A percentile compares a stretch with the other conserved stretches of the same genome.
phyloP scores from a whole-genome alignment of 2,888 invertebrate genomes.

The Melipona bicolor region DNA sequence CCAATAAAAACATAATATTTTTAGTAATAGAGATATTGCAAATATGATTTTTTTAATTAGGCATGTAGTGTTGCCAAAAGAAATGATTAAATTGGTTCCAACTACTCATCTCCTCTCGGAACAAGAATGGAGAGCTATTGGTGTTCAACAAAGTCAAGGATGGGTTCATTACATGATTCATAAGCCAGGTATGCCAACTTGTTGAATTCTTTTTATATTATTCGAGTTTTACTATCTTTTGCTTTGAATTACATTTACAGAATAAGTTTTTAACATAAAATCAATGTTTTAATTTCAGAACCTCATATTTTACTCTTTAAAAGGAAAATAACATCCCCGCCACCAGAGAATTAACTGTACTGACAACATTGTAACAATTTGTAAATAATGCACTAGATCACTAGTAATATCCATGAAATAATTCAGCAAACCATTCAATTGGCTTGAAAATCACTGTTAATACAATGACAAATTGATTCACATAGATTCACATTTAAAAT shows the following conservation, averaged over 20 bases:
- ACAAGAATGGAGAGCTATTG: conserved; percentile 96
- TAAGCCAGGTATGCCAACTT: conserved; percentile 90
- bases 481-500: background rate
- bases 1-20: background rate
- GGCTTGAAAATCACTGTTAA: background rate
- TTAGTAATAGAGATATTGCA: background rate
- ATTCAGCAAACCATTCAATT: conserved; percentile 35
- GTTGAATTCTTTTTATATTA: conserved; percentile 3
- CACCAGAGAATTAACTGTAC: conserved; percentile 74
- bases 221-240: background rate
- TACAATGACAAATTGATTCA: background rate
- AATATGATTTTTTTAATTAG: conserved; percentile 85
- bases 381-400: conserved; percentile 69
- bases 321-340: conserved; percentile 88
- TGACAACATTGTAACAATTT: conserved; percentile 46
- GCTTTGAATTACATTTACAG: background rate
- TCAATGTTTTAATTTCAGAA: conserved; percentile 86
- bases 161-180: conserved; percentile 99
- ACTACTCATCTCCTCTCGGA: conserved; percentile 97
- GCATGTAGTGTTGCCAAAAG: conserved; percentile 97
- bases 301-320: conserved; percentile 96
- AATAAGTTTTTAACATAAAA: background rate
- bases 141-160: conserved; percentile 97
- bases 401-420: conserved; percentile 69
- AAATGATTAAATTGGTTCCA: conserved; percentile 95